Conservation (phyloP, 2,797 vertebrate genomes). For the Aplochiton taeniatus region DNA sequence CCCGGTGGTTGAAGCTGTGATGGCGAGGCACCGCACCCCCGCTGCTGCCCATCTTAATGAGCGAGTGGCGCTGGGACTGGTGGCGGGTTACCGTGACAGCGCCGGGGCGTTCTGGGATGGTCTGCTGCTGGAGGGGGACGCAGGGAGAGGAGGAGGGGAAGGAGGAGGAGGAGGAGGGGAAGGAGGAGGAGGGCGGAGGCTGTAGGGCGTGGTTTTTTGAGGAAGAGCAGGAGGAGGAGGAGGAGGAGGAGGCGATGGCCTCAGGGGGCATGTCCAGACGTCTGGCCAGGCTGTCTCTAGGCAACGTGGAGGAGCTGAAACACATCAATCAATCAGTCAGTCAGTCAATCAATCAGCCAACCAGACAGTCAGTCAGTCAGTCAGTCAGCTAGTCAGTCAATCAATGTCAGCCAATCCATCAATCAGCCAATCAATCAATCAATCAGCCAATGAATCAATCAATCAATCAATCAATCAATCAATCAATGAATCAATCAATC, state of each 20-base stretch:
- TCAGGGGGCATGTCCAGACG: constrained; percentile 66
- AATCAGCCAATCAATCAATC: too few relatives aligned
- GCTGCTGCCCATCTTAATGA: constrained; percentile 70
- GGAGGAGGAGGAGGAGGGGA: constrained; percentile 45
- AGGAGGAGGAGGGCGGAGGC: constrained; percentile 42
- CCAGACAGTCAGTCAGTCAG: too few relatives aligned
- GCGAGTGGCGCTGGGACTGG: constrained; percentile 70
- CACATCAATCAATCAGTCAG: too few relatives aligned
- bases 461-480: too few relatives aligned
- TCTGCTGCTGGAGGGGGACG: constrained; percentile 51
- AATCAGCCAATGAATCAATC: too few relatives aligned
- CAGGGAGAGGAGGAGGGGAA: constrained; percentile 58
- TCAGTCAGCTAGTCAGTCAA: too few relatives aligned
- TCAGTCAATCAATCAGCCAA: too few relatives aligned
- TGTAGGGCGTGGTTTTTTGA: too few relatives aligned
- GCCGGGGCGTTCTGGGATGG: constrained; percentile 42
- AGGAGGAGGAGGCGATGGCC: constrained; percentile 34
- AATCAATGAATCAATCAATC: too few relatives aligned
- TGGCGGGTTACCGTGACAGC: constrained; percentile 41
- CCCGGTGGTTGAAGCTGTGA: constrained; percentile 73
- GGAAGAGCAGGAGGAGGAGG: constrained; percentile 51
- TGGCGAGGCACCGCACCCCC: constrained; percentile 63
- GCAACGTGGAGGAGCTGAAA: constrained; percentile 65
- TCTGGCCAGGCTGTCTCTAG: constrained; percentile 68
- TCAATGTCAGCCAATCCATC: too few relatives aligned